Percentiles rank a stretch among this genome's conserved stretches.
These are phyloP conservation scores for Aleiodes leptofemur DNA, from an alignment of 2,888 invertebrate species.

Conservation along the genomic window DNA sequence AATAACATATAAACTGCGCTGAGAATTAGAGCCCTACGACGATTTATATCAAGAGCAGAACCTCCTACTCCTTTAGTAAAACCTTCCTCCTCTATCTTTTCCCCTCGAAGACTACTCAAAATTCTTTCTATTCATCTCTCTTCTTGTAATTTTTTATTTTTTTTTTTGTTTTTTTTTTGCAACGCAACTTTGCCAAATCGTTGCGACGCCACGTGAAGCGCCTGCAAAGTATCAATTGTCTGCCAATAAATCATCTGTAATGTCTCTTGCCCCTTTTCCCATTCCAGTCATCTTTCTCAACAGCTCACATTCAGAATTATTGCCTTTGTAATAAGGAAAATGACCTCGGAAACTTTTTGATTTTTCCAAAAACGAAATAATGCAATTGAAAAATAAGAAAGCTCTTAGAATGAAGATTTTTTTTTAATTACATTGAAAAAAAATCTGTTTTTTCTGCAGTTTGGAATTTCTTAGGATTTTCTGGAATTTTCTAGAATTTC, in stretches of 20 bases:
- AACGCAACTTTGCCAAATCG: constrained; percentile 26
- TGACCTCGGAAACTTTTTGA: no score
- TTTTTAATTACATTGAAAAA: no score
- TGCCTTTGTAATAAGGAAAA: no score
- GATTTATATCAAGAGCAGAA: constrained; percentile 68
- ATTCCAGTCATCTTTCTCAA: neutral
- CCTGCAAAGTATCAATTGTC: constrained; percentile 33
- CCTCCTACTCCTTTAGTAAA: neutral
- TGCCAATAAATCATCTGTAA: constrained; percentile 19
- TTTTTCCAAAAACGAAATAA: no score
- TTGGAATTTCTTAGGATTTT: no score
- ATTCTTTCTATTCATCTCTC: constrained; percentile 8
- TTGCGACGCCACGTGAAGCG: constrained; percentile 29
- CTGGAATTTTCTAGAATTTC: no score
- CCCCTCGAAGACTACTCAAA: neutral
- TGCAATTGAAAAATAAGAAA: no score
- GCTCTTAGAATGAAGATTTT: no score
- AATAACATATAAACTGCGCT: constrained; percentile 72
- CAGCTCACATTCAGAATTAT: no score
- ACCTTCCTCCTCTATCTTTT: neutral
- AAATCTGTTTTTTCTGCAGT: no score
- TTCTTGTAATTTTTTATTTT: no score
- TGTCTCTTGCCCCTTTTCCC: constrained; percentile 4
- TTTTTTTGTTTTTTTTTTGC: neutral
- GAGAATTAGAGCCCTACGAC: constrained; percentile 71